Evolutionary conservation across 2,113 vertebrate species (phyloP).

Genomic region (Helogale parvula): DNA sequence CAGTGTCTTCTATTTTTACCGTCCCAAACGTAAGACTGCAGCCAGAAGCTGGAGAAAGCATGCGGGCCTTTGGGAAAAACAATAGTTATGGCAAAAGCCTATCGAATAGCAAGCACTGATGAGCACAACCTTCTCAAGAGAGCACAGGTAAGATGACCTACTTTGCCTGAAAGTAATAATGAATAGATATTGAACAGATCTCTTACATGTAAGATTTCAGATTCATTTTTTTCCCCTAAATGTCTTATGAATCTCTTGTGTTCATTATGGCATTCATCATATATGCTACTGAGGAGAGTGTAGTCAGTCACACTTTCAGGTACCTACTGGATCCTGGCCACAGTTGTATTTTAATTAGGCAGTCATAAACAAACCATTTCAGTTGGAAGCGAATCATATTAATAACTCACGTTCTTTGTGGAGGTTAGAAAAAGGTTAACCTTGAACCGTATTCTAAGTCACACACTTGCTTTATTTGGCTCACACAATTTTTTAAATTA

Average conservation of each 20-base stretch:
- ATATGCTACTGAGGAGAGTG: neutral
- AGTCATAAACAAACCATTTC: neutral
- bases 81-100: slow-evolving; percentile 93
- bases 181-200: neutral
- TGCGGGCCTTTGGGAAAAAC: slow-evolving; percentile 93
- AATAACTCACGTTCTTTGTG: neutral
- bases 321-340: neutral
- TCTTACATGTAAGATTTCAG: neutral
- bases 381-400: neutral
- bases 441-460: neutral
- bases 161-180: slow-evolving; percentile 25
- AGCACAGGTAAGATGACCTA: slow-evolving; percentile 84
- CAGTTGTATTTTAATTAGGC: neutral
- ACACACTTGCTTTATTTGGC: neutral
- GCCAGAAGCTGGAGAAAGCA: slow-evolving; percentile 92
- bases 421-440: neutral
- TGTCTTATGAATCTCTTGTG: neutral
- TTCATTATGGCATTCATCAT: neutral
- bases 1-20: slow-evolving; percentile 98
- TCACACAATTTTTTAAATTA: neutral
- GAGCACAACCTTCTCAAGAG: slow-evolving; percentile 58
- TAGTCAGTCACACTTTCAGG: neutral
- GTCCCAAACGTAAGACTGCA: slow-evolving; percentile 95
- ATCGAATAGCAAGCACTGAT: slow-evolving; percentile 94
- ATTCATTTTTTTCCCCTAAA: neutral